Evolutionary conservation across 2,797 vertebrate species (phyloP).

Genomic region (Premnoplex brunnescens): DNA sequence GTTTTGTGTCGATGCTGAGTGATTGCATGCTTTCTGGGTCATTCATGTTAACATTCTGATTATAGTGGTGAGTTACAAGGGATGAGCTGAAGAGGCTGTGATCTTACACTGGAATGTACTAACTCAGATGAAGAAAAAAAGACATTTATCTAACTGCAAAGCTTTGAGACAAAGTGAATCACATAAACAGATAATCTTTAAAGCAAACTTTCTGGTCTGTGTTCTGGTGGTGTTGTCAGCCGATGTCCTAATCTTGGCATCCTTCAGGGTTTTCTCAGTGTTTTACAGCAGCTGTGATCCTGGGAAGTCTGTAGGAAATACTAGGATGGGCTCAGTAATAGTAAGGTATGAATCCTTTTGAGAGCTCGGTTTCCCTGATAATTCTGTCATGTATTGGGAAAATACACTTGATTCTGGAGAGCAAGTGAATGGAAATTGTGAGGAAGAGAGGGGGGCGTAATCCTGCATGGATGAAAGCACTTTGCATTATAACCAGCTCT

Average conservation of each 20-base stretch:
- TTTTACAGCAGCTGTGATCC: conserved; percentile 11
- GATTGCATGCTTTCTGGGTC: conserved; percentile 52
- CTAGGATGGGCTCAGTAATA: neutral
- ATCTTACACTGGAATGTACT: conserved; percentile 37
- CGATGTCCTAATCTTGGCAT: conserved; percentile 17
- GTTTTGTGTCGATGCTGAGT: conserved; percentile 44
- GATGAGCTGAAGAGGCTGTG: conserved; percentile 38
- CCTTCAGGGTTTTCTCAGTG: conserved; percentile 37
- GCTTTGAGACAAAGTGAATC: conserved; percentile 49
- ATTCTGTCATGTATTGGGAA: neutral
- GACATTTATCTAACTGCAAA: conserved; percentile 46
- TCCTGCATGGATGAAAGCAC: conserved; percentile 39
- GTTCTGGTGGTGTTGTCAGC: neutral
- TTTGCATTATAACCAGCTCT: conserved; percentile 37
- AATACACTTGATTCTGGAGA: neutral
- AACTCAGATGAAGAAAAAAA: conserved; percentile 55
- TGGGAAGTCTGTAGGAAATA: neutral
- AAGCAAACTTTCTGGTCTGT: conserved; percentile 28
- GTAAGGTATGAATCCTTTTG: neutral
- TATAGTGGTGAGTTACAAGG: conserved; percentile 62
- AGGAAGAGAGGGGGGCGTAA: neutral
- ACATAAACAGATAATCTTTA: conserved; percentile 46
- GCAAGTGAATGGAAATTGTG: neutral
- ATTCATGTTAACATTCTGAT: conserved; percentile 69
- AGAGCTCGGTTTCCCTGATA: neutral